Evolutionary conservation across 2,113 vertebrate genomes (phyloP), one percentile per base, ranked within the genome.

Genomic region (Zosterops hypoxanthus): DNA sequence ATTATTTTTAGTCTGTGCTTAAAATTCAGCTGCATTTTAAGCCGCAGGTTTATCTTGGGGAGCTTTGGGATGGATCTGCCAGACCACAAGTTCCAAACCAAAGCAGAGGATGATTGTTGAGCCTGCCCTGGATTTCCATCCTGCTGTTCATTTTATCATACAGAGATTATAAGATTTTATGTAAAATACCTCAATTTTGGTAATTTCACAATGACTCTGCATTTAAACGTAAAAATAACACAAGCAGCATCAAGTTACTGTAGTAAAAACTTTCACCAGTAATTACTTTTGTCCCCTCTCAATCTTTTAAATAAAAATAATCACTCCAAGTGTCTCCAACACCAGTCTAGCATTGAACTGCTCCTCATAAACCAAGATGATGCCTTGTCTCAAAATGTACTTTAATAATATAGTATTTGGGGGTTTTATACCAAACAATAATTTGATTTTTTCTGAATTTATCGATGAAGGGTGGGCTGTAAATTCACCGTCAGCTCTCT

Each of bases 331-430:
- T 29, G 11, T 52, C 52, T 70, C 53, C 33, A 84, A 39, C 56
- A 56, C 57, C 28, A 23, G 29, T 57, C 39, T 22, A 56, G 24
- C 24, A 12, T 0, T 47, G 72, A 94, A 33, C 49, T 25, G 7
- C 5, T 14, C 42, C 88, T 82, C 94, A 75, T 88, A 90, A 96
- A 93, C 36, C 77, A 95, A 73, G 42, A 81, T 39, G 88, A 86
- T 33, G 47, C 36, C 65, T 66, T 82, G 53, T 80, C 85, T 95
- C 86, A 88, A 87, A 80, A 60, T 18, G 8, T 83, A 46, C 68
- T 81, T 90, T 92, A 81, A 81, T 88, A 95, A 92, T 88, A 81
- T 13, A 92, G 50, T 57, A 92, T 96, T 95, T 79, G 63, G 56
- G 79, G 28, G 18, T 5, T 76, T 82, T 91, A 77, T 55, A 77